These are phyloP conservation scores for Alces alces DNA, from an alignment of 2,113 vertebrate species.

Conservation along the genomic window DNA sequence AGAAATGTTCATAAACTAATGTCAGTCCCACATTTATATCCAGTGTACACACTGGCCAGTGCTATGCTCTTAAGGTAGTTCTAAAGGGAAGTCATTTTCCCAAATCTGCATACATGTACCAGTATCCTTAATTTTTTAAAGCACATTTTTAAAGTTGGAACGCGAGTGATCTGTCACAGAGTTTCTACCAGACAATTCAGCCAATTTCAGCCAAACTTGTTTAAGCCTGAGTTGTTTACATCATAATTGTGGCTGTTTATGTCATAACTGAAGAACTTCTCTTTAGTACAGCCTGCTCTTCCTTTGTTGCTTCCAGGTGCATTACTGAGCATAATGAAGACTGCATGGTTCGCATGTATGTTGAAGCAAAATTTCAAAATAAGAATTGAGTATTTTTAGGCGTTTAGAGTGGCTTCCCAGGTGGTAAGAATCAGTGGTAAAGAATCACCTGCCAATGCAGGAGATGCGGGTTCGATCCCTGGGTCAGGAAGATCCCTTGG, in stretches of 20 bases:
- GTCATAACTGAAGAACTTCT: neutral
- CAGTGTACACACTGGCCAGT: neutral
- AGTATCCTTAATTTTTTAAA: neutral
- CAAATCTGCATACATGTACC: neutral
- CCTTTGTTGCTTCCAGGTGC: neutral
- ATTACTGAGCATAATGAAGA: neutral
- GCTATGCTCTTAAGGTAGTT: neutral
- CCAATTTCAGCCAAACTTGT: neutral
- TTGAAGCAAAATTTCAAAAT: neutral
- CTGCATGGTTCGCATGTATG: neutral
- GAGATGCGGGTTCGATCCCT: neutral
- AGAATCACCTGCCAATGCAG: neutral
- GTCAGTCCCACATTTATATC: neutral
- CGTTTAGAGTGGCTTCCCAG: neutral
- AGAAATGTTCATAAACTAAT: neutral
- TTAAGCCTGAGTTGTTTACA: neutral
- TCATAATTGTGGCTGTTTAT: neutral
- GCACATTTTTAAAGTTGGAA: neutral
- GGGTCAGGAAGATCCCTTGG: neutral
- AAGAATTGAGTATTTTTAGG: neutral
- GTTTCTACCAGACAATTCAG: neutral
- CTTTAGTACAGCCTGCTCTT: neutral
- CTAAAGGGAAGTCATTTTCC: neutral
- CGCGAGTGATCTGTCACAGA: neutral
- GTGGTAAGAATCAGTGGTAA: neutral